Evolutionary conservation across 2,888 invertebrate species (phyloP).

Genomic region (Scaptodrosophila latifasciaeformis): DNA sequence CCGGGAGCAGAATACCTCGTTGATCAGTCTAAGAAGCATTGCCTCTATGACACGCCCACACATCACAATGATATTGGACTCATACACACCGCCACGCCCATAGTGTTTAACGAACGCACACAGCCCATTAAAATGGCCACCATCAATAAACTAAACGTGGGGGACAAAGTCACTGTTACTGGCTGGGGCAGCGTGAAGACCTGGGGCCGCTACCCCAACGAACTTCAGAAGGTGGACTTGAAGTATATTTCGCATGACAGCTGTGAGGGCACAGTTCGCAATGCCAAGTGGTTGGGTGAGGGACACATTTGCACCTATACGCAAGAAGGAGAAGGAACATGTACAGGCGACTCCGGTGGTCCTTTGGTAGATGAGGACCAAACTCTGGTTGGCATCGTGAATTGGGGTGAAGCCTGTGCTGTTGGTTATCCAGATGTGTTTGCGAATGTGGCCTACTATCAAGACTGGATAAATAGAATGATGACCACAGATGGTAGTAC

Average conservation of each 20-base stretch:
- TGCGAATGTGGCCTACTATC: conserved; percentile 66
- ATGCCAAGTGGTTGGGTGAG: conserved; percentile 75
- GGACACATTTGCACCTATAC: conserved; percentile 79
- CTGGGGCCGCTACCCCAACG: conserved; percentile 77
- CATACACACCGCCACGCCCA: conserved; percentile 77
- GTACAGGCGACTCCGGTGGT: conserved; percentile 72
- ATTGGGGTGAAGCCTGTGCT: conserved; percentile 74
- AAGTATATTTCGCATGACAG: conserved; percentile 75
- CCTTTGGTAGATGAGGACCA: conserved; percentile 63
- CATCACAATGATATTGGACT: conserved; percentile 82
- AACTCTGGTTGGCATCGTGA: conserved; percentile 70
- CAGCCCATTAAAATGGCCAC: conserved; percentile 78
- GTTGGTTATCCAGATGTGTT: conserved; percentile 72
- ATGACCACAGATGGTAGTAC: conserved; percentile 36
- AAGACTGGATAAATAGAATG: conserved; percentile 62
- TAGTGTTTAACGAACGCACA: conserved; percentile 76
- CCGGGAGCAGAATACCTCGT: conserved; percentile 59
- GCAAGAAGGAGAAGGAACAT: conserved; percentile 76
- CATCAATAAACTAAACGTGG: conserved; percentile 76
- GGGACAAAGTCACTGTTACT: conserved; percentile 77
- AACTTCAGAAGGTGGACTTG: conserved; percentile 77
- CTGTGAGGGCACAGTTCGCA: conserved; percentile 76
- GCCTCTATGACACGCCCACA: conserved; percentile 59
- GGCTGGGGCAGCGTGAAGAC: conserved; percentile 79
- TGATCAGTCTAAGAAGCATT: conserved; percentile 55